Base-by-base conservation (phyloP, 2,888 invertebrate species). In the Synanthedon vespiformis region DNA sequence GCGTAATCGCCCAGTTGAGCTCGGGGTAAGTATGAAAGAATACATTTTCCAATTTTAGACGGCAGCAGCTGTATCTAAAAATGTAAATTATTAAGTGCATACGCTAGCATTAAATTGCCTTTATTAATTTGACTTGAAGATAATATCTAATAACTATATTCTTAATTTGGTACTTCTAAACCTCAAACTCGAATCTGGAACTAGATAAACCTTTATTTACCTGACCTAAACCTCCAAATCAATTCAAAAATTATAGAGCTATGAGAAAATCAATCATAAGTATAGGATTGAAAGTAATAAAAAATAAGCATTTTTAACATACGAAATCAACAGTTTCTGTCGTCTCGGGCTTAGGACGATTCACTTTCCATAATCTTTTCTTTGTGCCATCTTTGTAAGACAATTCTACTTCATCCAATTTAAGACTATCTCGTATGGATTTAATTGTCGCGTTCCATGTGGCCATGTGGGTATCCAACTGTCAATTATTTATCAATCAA, bases 261-360 rank as follows among this genome's bases (percentile, higher is more conserved):
- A 49, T 49, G 13, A 49, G 14, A 10, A 47, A 11, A 49, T 10
- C 13, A 14, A 10, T 10, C 34, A 6, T 8, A 16, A 16, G 16
- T 16, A 18, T 18, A 6, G 27, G 10, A 10, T 34, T 10, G 34
- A 11, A 44, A 44, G 6, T 11, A 8, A 44, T 44, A 44, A 44
- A 44, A 44, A 14, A 44, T 2, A 8, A 34, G 34, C 34, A 6
- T 34, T 34, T 34, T 44, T n/a, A 4, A 61, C 80, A 64, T 56
- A 85, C 83, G 59, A 77, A 76, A 56, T 82, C 83, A 1, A 83
- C 79, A 8, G 85, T 81, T 58, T 86, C 85, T 11, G 67, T 61
- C n/a, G 57, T 62, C 54, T 85, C 84, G 0, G 78, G 78, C 50
- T 73, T 81, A 0, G 68, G 66, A 3, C 85, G 67, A 54, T 80